Percentiles rank a stretch among this genome's conserved stretches.
Conservation (phyloP, 2,888 invertebrate genomes). For the Amiota minor region DNA sequence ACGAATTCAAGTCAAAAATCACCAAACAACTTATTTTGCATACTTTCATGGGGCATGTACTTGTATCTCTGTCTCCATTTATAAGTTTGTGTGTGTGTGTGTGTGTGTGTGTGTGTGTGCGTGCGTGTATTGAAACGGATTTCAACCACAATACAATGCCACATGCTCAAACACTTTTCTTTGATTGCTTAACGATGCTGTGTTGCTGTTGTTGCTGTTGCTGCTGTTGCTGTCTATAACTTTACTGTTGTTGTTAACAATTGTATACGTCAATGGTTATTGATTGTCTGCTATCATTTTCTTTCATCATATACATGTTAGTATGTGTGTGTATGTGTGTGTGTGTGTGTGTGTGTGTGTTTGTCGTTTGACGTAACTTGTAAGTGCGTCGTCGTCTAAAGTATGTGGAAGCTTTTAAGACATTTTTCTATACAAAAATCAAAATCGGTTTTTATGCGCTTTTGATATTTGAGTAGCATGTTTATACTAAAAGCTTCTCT, state of each 20-base stretch:
- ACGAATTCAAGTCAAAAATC: not conserved
- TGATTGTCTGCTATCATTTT: slow-evolving; percentile 63
- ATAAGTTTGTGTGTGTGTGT: not conserved
- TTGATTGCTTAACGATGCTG: not conserved
- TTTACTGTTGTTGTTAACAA: not conserved
- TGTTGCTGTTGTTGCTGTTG: not conserved
- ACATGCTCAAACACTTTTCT: slow-evolving; percentile 21
- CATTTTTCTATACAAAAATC: slow-evolving; percentile 44
- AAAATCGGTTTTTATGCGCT: slow-evolving; percentile 25
- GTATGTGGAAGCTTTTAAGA: slow-evolving; percentile 64
- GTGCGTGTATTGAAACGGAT: slow-evolving; percentile 25
- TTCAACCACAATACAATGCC: slow-evolving; percentile 9
- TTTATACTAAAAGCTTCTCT: too few species aligned
- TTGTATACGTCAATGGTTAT: slow-evolving; percentile 66
- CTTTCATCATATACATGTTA: too few species aligned
- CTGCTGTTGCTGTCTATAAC: not conserved
- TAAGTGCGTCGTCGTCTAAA: slow-evolving; percentile 41
- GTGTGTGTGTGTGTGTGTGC: slow-evolving; percentile 30
- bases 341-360: slow-evolving; percentile 35
- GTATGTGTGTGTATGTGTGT: slow-evolving; percentile 20
- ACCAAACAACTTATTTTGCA: slow-evolving; percentile 7
- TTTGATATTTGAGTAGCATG: slow-evolving; percentile 18
- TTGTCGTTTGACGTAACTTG: not conserved
- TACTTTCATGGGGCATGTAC: slow-evolving; percentile 40
- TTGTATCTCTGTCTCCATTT: not conserved